These are phyloP conservation scores for Oryzias javanicus DNA, from an alignment of 2,113 vertebrate genomes.

Conservation along the genomic window DNA sequence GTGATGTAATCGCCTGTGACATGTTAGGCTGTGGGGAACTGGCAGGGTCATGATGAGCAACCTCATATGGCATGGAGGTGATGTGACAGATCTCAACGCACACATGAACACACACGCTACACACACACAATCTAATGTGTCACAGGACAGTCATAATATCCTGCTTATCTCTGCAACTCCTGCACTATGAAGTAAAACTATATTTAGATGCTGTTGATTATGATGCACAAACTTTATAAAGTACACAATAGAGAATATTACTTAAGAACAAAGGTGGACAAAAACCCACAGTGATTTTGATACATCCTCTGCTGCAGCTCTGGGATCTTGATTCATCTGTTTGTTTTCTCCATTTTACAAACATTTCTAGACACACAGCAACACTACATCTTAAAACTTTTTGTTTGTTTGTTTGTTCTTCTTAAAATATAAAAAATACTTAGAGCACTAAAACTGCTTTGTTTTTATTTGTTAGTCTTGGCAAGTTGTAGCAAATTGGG, in stretches of 20 bases:
- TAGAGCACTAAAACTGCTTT: too few species aligned
- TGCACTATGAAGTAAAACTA: slow-evolving; percentile 33
- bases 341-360: too few species aligned
- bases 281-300: neutral
- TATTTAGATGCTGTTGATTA: slow-evolving; percentile 46
- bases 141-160: slow-evolving; percentile 57
- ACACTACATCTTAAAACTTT: too few species aligned
- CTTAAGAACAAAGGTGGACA: neutral
- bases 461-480: too few species aligned
- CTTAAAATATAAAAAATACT: too few species aligned
- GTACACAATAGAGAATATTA: neutral
- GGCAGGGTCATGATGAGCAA: slow-evolving; percentile 62
- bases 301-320: too few species aligned
- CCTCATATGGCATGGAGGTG: slow-evolving; percentile 55
- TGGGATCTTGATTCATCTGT: too few species aligned
- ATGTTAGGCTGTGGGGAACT: slow-evolving; percentile 56
- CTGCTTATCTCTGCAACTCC: slow-evolving; percentile 56
- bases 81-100: slow-evolving; percentile 54
- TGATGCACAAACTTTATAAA: slow-evolving; percentile 13
- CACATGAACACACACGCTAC: slow-evolving; percentile 12
- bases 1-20: slow-evolving; percentile 50
- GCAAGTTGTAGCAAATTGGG: too few species aligned
- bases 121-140: slow-evolving; percentile 36
- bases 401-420: too few species aligned
- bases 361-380: too few species aligned